A percentile compares a stretch with the other conserved stretches of the same genome.
Conservation (phyloP, 2,888 invertebrate genomes). For the Tenthredo scrophulariae region DNA sequence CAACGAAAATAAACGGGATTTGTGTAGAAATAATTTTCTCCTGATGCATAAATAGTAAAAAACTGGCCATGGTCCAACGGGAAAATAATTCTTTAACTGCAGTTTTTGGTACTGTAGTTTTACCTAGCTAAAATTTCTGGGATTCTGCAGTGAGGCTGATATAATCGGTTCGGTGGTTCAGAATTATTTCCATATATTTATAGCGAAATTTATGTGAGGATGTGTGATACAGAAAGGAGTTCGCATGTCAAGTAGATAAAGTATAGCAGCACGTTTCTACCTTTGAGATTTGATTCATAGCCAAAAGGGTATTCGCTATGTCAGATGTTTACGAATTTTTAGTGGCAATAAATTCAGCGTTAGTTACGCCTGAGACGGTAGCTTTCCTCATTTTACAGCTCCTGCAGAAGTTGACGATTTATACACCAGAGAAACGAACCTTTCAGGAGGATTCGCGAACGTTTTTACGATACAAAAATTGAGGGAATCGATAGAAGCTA, state of each 20-base stretch:
- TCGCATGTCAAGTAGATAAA: constrained; percentile 21
- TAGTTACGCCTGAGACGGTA: constrained; percentile 15
- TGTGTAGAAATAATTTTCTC: constrained; percentile 36
- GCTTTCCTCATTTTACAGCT: constrained; percentile 40
- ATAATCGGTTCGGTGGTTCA: constrained; percentile 72
- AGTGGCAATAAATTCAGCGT: constrained; percentile 63
- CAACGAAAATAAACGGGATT: neutral
- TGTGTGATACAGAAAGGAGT: constrained; percentile 61
- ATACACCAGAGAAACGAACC: neutral
- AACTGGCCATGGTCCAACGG: constrained; percentile 69
- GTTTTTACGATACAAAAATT: too few relatives aligned
- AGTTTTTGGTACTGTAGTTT: neutral
- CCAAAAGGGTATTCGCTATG: constrained; percentile 64
- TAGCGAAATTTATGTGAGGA: neutral
- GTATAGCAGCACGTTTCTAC: constrained; percentile 6
- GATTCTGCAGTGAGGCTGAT: constrained; percentile 66
- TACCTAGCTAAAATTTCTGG: neutral
- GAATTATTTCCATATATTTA: constrained; percentile 69
- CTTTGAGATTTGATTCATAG: constrained; percentile 68
- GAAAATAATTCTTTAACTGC: constrained; percentile 55
- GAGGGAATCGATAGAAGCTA: neutral
- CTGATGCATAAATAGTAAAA: constrained; percentile 7
- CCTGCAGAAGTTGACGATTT: neutral
- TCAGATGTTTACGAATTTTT: constrained; percentile 42
- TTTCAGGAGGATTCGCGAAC: neutral